Base-by-base conservation (phyloP, 2,888 invertebrate species). In the Dasypolia templi region DNA sequence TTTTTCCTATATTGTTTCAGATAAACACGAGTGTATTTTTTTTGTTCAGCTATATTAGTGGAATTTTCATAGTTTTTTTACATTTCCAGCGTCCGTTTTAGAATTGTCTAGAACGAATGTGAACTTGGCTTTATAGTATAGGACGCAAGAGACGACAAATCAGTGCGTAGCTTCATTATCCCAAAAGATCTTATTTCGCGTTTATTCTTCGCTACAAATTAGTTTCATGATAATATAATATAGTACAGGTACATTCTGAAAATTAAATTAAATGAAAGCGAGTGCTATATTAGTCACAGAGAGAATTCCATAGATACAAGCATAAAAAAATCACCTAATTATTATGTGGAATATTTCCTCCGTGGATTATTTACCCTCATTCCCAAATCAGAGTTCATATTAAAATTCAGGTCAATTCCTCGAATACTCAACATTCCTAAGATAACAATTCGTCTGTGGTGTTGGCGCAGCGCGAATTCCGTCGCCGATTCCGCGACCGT, bases 371-470 rank as follows among this genome's bases (percentile, higher is more conserved):
- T 68, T 63, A 56, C 51, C 69, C 64, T 64, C 61, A 44, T 64
- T 69, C 44, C 39, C 56, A 77, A 84, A 75, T 71, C 53, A 32
- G 32, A 75, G 32, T 17, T 55, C 26, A 7, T 29, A 58, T 64
- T 67, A 71, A 29, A 42, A 76, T 76, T 64, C 55, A 73, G 72
- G 56, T 62, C 62, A 77, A 75, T 76, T 56, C 62, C 42, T 61
- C 58, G 62, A 75, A 72, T 65, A 75, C 61, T 72, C 58, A 56
- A 61, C 67, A 79, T 84, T 75, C 65, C 73, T 66, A 63, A 70
- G 49, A 72, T n/a, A n/a, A n/a, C n/a, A n/a, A n/a, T n/a, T n/a
- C n/a, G n/a, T n/a, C n/a, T n/a, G n/a, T n/a, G n/a, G n/a, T n/a
- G n/a, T n/a, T n/a, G n/a, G n/a, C n/a, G n/a, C n/a, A n/a, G n/a